phyloP scores from a whole-genome alignment of 2,888 invertebrate genomes.

The Hirtodrosophila alboralis region DNA sequence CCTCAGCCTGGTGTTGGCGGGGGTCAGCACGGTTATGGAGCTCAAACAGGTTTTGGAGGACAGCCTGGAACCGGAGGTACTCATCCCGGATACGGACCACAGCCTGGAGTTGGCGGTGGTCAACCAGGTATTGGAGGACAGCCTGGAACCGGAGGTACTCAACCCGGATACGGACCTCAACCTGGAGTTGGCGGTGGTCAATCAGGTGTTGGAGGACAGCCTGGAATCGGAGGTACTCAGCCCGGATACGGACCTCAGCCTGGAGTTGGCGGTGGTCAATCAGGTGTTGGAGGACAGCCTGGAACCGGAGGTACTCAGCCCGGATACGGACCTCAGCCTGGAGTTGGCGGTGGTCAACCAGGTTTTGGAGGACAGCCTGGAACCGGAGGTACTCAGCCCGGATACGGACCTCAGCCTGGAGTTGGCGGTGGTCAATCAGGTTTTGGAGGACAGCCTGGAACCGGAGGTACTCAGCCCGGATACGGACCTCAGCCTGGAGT shows the following conservation, averaged over 20 bases:
- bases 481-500: conserved; percentile 10
- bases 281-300: conserved; percentile 11
- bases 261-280: conserved; percentile 12
- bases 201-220: conserved; percentile 10
- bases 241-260: conserved; percentile 8
- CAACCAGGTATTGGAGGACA: conserved; percentile 23
- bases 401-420: conserved; percentile 19
- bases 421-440: conserved; percentile 16
- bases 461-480: conserved; percentile 12
- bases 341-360: too few species aligned
- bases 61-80: conserved; percentile 11
- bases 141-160: conserved; percentile 18
- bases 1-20: conserved; percentile 15
- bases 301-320: conserved; percentile 13
- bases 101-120: too few species aligned
- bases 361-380: conserved; percentile 6
- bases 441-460: conserved; percentile 10
- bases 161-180: conserved; percentile 24
- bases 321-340: not conserved
- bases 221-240: conserved; percentile 19
- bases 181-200: conserved; percentile 28
- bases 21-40: conserved; percentile 20
- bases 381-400: conserved; percentile 9
- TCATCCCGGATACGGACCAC: conserved; percentile 10
- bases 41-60: conserved; percentile 24